phyloP scores from a whole-genome alignment of 2,113 vertebrate genomes.

The Chlamydotis undulata region DNA sequence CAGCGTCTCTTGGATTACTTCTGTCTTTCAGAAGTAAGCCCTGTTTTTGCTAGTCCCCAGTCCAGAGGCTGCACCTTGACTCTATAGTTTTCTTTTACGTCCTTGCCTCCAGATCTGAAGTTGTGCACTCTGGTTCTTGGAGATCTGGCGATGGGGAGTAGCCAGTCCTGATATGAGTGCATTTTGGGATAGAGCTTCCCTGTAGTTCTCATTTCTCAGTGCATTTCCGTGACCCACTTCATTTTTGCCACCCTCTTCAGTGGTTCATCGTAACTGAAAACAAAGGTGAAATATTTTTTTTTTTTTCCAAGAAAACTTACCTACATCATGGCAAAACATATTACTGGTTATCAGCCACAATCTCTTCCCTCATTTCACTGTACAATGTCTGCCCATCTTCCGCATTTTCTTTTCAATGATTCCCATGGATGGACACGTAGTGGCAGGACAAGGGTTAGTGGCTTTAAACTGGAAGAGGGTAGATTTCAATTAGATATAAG shows the following conservation, averaged over 20 bases:
- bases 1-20: background rate
- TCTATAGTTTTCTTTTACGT: fast-evolving
- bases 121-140: background rate
- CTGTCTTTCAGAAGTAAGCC: background rate
- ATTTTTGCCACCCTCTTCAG: background rate
- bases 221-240: background rate
- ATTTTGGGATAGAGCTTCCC: background rate
- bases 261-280: background rate
- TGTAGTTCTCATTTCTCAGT: background rate
- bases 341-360: background rate
- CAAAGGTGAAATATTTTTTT: background rate
- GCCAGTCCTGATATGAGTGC: no score
- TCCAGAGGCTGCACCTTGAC: background rate
- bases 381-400: background rate
- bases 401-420: background rate
- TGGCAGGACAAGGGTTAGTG: no score
- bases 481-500: no score
- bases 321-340: background rate
- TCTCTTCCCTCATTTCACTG: background rate
- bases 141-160: background rate
- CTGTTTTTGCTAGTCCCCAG: background rate
- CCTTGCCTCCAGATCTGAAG: background rate
- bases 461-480: no score
- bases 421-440: no score
- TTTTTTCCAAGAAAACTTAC: background rate